phyloP scores from a whole-genome alignment of 2,113 vertebrate species.

The Heterotis niloticus region DNA sequence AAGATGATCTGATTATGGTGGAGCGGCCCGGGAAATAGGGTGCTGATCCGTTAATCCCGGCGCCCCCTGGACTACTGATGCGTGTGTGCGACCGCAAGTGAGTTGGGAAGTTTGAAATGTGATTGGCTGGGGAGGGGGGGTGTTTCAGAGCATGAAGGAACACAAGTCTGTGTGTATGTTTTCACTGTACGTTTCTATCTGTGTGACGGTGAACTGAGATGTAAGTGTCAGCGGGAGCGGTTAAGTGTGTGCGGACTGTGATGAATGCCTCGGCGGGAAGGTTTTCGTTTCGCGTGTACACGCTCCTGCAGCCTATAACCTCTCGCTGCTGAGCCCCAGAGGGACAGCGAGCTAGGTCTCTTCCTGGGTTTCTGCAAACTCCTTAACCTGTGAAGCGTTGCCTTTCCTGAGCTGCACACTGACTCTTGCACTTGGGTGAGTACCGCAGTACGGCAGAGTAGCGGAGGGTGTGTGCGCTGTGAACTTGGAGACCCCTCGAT shows the following conservation, averaged over 20 bases:
- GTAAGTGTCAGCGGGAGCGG: not conserved
- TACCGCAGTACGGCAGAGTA: constrained; percentile 42
- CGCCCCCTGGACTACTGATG: constrained; percentile 31
- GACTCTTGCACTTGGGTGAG: constrained; percentile 57
- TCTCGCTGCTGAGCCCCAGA: not conserved
- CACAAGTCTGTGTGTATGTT: constrained; percentile 14
- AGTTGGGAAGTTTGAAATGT: constrained; percentile 26
- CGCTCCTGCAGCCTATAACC: not conserved
- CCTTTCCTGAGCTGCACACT: constrained; percentile 44
- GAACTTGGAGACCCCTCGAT: too few species aligned
- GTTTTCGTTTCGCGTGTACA: too few species aligned
- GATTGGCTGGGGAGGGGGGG: constrained; percentile 14
- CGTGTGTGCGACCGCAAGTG: constrained; percentile 22
- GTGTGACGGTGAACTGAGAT: not conserved
- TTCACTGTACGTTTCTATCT: not conserved
- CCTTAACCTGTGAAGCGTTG: constrained; percentile 46
- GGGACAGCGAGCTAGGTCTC: not conserved
- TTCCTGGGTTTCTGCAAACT: constrained; percentile 47
- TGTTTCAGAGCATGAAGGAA: not conserved
- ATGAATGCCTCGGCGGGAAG: not conserved
- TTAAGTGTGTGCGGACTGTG: not conserved
- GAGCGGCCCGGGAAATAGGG: constrained; percentile 62
- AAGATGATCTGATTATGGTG: constrained; percentile 68
- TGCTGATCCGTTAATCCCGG: constrained; percentile 67
- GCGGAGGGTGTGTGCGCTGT: not conserved